Percentiles rank a stretch among this genome's conserved stretches.
phyloP scores from a whole-genome alignment of 2,113 vertebrate species.

The Cyanoderma ruficeps region DNA sequence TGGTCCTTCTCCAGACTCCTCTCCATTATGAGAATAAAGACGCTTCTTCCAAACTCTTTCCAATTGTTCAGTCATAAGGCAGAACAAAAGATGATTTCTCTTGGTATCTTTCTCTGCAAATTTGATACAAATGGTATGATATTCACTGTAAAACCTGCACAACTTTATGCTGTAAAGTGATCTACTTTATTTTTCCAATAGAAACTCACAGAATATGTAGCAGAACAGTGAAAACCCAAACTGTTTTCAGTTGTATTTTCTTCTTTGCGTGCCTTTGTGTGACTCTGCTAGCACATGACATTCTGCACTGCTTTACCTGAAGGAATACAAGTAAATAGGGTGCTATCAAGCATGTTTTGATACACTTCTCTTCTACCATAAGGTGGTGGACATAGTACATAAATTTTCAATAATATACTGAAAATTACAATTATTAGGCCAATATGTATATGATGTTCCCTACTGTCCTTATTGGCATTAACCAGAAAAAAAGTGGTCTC shows the following conservation, averaged over 20 bases:
- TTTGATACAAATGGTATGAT: not conserved
- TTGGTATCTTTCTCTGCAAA: not conserved
- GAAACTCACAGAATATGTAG: not conserved
- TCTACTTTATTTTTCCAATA: not conserved
- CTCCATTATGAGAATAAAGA: not conserved
- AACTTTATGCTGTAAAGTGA: not conserved
- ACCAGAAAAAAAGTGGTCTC: not conserved
- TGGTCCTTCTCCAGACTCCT: not conserved
- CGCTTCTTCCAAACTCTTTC: not conserved
- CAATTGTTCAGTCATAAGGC: not conserved
- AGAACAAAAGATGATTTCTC: not conserved
- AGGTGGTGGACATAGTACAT: not conserved
- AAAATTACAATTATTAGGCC: not conserved
- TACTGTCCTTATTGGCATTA: not conserved
- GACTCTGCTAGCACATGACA: not conserved
- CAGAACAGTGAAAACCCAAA: not conserved
- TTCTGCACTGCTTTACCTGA: not conserved
- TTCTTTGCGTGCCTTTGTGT: not conserved
- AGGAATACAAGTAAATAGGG: not conserved
- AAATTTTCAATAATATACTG: not conserved
- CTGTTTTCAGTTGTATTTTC: not conserved
- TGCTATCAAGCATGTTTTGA: not conserved
- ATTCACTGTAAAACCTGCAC: not conserved
- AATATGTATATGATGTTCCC: not conserved
- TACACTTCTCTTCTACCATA: not conserved